These are phyloP conservation scores for Datnioides undecimradiatus DNA, from an alignment of 2,113 vertebrate species.

Conservation along the genomic window DNA sequence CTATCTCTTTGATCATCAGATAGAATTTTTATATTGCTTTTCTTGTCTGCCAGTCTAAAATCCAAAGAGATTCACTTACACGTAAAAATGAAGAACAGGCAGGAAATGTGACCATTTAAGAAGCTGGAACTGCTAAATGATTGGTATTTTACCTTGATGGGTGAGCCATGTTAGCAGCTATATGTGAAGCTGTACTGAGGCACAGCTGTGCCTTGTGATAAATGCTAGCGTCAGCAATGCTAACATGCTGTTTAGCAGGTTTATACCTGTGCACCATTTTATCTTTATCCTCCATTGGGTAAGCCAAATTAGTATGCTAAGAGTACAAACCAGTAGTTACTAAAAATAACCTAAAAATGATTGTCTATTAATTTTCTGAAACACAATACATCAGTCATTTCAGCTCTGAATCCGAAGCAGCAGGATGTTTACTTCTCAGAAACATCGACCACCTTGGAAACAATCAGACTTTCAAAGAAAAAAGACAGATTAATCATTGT, in stretches of 20 bases:
- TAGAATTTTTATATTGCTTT: background rate
- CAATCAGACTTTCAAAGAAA: slow-evolving; percentile 15
- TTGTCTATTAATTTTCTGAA: background rate
- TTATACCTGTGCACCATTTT: too few species aligned
- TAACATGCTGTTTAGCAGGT: background rate
- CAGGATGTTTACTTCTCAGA: background rate
- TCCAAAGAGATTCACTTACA: background rate
- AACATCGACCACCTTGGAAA: slow-evolving; percentile 3
- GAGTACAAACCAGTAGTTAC: background rate
- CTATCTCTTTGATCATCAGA: background rate
- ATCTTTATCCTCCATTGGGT: too few species aligned
- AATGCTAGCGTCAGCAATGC: background rate
- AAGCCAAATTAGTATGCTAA: too few species aligned
- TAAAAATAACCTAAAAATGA: background rate
- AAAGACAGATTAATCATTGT: slow-evolving; percentile 3
- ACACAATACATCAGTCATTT: background rate
- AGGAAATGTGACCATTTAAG: background rate
- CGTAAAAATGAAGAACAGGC: background rate
- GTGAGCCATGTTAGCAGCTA: background rate
- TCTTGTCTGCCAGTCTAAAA: background rate
- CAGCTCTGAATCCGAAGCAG: background rate
- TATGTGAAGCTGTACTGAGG: background rate
- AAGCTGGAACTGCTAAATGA: background rate
- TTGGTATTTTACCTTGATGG: background rate
- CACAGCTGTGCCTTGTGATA: too few species aligned